Evolutionary conservation across 2,797 vertebrate species (phyloP).

Genomic region (Morus bassanus): DNA sequence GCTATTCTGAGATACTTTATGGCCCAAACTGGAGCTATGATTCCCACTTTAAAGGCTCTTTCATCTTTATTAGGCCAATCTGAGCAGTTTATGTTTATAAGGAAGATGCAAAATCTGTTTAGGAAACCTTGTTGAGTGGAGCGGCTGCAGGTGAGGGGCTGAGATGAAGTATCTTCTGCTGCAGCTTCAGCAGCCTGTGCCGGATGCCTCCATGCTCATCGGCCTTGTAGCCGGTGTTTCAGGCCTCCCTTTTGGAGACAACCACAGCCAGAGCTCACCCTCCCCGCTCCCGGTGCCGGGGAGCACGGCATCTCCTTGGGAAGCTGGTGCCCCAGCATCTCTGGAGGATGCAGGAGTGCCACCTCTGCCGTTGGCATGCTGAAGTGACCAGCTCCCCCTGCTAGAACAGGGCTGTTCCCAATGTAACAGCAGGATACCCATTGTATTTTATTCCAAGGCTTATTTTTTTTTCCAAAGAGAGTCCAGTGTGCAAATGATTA

Average conservation of each 20-base stretch:
- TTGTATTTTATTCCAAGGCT: neutral
- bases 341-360: neutral
- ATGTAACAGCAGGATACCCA: neutral
- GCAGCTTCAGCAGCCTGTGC: rapidly evolving
- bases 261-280: neutral
- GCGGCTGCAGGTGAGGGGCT: neutral
- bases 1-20: slow-evolving; percentile 21
- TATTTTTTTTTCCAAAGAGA: neutral
- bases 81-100: neutral
- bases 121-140: neutral
- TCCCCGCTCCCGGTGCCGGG: rapidly evolving
- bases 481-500: neutral
- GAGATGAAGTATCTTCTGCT: neutral
- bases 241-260: neutral
- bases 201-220: rapidly evolving
- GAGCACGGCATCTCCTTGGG: rapidly evolving
- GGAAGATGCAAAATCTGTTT: neutral
- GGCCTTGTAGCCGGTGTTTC: rapidly evolving
- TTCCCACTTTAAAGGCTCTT: slow-evolving; percentile 9
- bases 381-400: neutral
- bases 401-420: rapidly evolving
- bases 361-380: neutral
- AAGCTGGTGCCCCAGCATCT: neutral
- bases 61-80: neutral
- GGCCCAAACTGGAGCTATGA: neutral